Percentiles rank a stretch among this genome's conserved stretches.
These are phyloP conservation scores for Lasiommata megera DNA, from an alignment of 2,888 invertebrate genomes.

Conservation along the genomic window DNA sequence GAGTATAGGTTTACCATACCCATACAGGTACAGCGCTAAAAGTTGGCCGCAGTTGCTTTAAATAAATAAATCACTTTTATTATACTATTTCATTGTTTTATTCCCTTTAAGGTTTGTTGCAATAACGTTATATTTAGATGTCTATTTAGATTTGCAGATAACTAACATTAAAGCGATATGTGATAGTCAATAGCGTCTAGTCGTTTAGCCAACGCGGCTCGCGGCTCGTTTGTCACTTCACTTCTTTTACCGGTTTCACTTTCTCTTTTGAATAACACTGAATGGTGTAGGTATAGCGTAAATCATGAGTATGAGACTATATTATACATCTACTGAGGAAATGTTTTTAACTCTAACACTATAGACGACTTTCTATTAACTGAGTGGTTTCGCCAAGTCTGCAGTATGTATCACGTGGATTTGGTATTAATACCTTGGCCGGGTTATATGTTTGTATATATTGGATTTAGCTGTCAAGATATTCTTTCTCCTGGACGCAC, in stretches of 20 bases:
- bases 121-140: too few species aligned
- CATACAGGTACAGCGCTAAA: too few species aligned
- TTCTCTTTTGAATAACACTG: constrained; percentile 8
- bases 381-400: not conserved
- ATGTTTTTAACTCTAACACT: not conserved
- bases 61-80: too few species aligned
- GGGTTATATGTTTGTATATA: not conserved
- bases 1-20: too few species aligned
- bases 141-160: too few species aligned
- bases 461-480: too few species aligned
- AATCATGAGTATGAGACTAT: not conserved
- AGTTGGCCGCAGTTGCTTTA: too few species aligned
- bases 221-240: constrained; percentile 2
- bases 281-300: not conserved
- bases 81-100: too few species aligned
- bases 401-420: not conserved
- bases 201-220: not conserved
- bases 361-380: not conserved
- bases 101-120: too few species aligned
- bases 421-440: not conserved
- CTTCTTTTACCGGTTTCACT: constrained; percentile 5
- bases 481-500: too few species aligned
- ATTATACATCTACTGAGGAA: not conserved
- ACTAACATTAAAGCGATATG: too few species aligned
- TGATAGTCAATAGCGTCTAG: not conserved